Conservation (phyloP, 1,140 invertebrate species). For the Drosophila obscura region DNA sequence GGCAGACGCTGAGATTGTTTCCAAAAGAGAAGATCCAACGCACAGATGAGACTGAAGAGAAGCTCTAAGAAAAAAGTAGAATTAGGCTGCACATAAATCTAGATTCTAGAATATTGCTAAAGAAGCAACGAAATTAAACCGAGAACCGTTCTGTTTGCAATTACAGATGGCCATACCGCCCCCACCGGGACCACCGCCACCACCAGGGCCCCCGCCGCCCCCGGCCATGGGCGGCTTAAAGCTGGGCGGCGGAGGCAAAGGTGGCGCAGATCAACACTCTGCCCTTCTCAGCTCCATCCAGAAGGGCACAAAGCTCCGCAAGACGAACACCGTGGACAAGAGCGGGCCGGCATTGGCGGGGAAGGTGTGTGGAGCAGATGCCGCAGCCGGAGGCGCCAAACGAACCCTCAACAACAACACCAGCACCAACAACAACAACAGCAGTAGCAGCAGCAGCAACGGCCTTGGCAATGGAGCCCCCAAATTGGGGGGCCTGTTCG, state of each 20-base stretch:
- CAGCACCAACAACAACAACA: slow-evolving; percentile 49
- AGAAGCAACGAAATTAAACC: not conserved
- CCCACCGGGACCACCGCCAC: slow-evolving; percentile 86
- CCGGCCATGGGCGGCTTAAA: slow-evolving; percentile 84
- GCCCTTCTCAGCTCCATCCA: slow-evolving; percentile 92
- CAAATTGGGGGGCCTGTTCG: slow-evolving; percentile 91
- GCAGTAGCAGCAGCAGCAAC: slow-evolving; percentile 78
- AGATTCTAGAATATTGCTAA: too few species aligned
- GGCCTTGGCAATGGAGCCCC: slow-evolving; percentile 84
- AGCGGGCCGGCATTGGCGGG: slow-evolving; percentile 91
- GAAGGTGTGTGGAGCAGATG: slow-evolving; percentile 56
- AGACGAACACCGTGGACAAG: slow-evolving; percentile 94
- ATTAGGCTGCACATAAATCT: not conserved
- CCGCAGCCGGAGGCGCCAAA: slow-evolving; percentile 73
- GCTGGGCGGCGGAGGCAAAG: slow-evolving; percentile 67
- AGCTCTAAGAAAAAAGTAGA: slow-evolving; percentile 54
- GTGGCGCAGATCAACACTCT: slow-evolving; percentile 86
- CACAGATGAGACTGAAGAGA: slow-evolving; percentile 52
- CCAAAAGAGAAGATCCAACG: not conserved
- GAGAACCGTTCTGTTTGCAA: not conserved
- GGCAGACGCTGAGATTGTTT: slow-evolving; percentile 35
- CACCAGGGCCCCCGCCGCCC: slow-evolving; percentile 87
- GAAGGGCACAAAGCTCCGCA: slow-evolving; percentile 92
- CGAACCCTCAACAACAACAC: slow-evolving; percentile 67
- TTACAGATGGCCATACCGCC: slow-evolving; percentile 85